Evolutionary conservation across 2,888 invertebrate species (phyloP).

Genomic region (Yponomeuta malinellus): DNA sequence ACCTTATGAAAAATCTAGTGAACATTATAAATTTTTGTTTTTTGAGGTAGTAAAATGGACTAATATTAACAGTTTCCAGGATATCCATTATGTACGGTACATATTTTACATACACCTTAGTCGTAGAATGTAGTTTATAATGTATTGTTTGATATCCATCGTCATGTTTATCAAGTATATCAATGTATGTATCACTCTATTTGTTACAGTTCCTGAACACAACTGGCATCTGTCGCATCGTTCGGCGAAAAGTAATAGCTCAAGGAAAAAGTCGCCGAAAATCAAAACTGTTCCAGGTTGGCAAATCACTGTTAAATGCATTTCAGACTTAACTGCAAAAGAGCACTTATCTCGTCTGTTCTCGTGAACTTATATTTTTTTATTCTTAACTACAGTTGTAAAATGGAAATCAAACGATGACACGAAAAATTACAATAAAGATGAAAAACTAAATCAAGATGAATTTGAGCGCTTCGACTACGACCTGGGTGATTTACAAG

Average conservation of each 20-base stretch:
- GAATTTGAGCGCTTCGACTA: neutral
- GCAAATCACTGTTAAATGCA: neutral
- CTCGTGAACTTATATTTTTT: neutral
- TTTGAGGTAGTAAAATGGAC: no score
- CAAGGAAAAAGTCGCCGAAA: neutral
- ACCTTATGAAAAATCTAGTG: no score
- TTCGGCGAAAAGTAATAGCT: neutral
- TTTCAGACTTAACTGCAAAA: no score
- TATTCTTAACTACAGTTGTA: neutral
- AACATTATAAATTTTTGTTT: no score
- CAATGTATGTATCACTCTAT: neutral
- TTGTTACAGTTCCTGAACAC: conserved; percentile 6
- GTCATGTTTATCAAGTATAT: no score
- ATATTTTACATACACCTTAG: no score
- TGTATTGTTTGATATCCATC: no score
- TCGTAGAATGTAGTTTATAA: no score
- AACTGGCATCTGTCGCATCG: neutral
- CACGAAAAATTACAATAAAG: neutral
- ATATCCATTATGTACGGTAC: no score
- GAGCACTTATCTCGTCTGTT: no score
- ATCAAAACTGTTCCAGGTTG: neutral
- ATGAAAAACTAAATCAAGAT: neutral
- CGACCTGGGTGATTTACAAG: no score
- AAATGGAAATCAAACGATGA: neutral
- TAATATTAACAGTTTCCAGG: no score